These are phyloP conservation scores for Tonatia bakeri DNA, from an alignment of 2,113 vertebrate genomes.

Conservation along the genomic window DNA sequence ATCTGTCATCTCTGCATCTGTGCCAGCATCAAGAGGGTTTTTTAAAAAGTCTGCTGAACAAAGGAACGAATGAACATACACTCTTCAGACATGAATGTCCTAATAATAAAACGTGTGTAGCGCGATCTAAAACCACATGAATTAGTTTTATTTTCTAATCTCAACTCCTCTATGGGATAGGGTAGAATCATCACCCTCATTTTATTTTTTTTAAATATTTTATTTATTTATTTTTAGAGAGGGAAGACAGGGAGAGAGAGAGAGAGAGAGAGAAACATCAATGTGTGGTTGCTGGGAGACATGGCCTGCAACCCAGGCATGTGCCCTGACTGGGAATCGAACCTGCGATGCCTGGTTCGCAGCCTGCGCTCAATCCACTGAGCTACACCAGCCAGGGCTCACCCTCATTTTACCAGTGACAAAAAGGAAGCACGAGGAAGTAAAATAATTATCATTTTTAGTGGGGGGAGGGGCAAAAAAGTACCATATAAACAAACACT, in stretches of 20 bases:
- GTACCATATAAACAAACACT: neutral
- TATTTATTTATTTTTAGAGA: too few species aligned
- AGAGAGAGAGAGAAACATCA: too few species aligned
- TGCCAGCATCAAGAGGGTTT: neutral
- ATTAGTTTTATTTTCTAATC: slow-evolving; percentile 35
- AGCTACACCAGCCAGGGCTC: too few species aligned
- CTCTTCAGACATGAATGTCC: neutral
- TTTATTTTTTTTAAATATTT: too few species aligned
- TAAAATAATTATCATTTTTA: neutral
- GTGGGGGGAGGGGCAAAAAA: neutral
- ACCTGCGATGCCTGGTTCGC: too few species aligned
- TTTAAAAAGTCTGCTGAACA: neutral
- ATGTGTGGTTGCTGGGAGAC: too few species aligned
- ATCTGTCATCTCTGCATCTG: neutral
- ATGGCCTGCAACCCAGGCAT: too few species aligned
- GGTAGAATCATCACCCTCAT: neutral
- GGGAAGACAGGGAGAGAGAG: too few species aligned
- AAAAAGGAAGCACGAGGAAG: neutral
- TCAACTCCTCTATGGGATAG: neutral
- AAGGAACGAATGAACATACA: neutral
- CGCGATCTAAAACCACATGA: neutral
- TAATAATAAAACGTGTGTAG: neutral
- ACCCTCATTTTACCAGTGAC: neutral
- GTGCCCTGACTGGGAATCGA: too few species aligned
- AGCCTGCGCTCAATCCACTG: too few species aligned